Evolutionary conservation across 2,113 vertebrate genomes (phyloP).

Genomic region (Aphyosemion australe): DNA sequence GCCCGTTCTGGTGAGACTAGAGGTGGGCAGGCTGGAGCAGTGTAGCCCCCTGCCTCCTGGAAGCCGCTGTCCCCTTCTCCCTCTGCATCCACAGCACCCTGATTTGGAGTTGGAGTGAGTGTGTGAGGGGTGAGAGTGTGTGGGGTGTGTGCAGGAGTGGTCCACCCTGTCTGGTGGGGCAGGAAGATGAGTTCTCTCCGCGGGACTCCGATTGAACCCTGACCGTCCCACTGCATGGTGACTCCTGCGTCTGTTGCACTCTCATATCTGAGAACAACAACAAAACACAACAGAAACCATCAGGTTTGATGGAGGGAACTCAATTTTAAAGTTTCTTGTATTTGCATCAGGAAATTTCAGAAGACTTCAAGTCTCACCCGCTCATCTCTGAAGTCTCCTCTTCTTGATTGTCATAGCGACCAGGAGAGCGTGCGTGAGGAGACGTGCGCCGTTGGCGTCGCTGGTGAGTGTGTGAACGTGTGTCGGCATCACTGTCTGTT

Average conservation of each 20-base stretch:
- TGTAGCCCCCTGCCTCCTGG: slow-evolving; percentile 71
- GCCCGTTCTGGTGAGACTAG: slow-evolving; percentile 84
- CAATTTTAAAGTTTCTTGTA: fast-evolving
- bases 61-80: slow-evolving; percentile 81
- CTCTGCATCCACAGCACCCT: slow-evolving; percentile 53
- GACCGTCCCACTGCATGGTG: slow-evolving; percentile 55
- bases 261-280: slow-evolving; percentile 68
- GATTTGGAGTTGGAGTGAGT: slow-evolving; percentile 73
- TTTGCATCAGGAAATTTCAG: not conserved
- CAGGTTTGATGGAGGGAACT: not conserved
- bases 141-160: slow-evolving; percentile 55
- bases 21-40: slow-evolving; percentile 54
- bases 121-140: slow-evolving; percentile 76
- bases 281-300: not conserved
- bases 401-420: slow-evolving; percentile 53
- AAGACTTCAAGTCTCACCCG: slow-evolving; percentile 49
- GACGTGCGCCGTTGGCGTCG: slow-evolving; percentile 74
- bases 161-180: slow-evolving; percentile 63
- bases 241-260: slow-evolving; percentile 79
- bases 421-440: slow-evolving; percentile 70
- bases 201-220: slow-evolving; percentile 70
- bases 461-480: slow-evolving; percentile 58
- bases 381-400: slow-evolving; percentile 82
- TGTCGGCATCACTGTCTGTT: slow-evolving; percentile 96
- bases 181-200: slow-evolving; percentile 82